These are phyloP conservation scores for Hipparchia sbordonii DNA, from an alignment of 2,888 invertebrate genomes.

Conservation along the genomic window DNA sequence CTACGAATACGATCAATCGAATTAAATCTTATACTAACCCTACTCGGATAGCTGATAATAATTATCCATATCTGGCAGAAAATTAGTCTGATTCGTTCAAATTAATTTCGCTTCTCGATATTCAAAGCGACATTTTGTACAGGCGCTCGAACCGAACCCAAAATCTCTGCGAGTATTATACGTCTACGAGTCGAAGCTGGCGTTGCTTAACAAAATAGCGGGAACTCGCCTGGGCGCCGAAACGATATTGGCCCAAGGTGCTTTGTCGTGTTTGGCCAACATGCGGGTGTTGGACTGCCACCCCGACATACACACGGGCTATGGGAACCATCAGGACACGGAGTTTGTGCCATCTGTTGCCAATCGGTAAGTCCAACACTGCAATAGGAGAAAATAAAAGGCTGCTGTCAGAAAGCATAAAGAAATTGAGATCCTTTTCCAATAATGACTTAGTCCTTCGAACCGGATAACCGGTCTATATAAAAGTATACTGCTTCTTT, in stretches of 20 bases:
- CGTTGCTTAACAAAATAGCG: slow-evolving; percentile 88
- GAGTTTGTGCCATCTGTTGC: slow-evolving; percentile 65
- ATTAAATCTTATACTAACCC: no score
- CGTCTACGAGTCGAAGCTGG: slow-evolving; percentile 94
- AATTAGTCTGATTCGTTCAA: no score
- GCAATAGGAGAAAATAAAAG: no score
- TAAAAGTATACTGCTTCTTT: no score
- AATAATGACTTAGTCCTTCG: no score
- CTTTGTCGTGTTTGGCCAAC: slow-evolving; percentile 85
- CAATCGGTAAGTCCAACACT: slow-evolving; percentile 50
- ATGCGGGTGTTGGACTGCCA: slow-evolving; percentile 88
- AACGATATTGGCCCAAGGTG: slow-evolving; percentile 88
- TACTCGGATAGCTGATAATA: no score
- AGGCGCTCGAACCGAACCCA: slow-evolving; percentile 86
- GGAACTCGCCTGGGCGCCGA: slow-evolving; percentile 86
- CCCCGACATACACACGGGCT: slow-evolving; percentile 83
- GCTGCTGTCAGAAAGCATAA: no score
- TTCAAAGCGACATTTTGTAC: slow-evolving; percentile 18
- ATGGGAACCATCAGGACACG: slow-evolving; percentile 42
- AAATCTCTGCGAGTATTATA: slow-evolving; percentile 89
- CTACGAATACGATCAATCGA: no score
- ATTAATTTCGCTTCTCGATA: no score
- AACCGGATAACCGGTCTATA: no score
- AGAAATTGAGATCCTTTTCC: no score
- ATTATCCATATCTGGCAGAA: no score